Evolutionary conservation across 2,888 invertebrate genomes (phyloP).

Genomic region (Litoditis marina): DNA sequence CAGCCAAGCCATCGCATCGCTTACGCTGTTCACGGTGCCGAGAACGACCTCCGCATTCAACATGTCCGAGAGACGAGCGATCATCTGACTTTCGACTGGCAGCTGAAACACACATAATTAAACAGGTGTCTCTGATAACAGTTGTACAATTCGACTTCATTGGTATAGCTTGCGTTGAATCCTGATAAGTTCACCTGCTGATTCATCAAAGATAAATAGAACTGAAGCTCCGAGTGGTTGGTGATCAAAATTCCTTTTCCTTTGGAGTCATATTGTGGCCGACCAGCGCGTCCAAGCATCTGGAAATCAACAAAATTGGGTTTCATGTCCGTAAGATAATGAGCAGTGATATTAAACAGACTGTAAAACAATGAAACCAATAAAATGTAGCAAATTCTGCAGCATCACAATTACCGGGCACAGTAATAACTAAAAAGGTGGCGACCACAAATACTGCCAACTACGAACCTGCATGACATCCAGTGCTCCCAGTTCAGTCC

Average conservation of each 20-base stretch:
- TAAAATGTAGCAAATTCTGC: background rate
- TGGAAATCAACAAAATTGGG: conserved; percentile 49
- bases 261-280: conserved; percentile 96
- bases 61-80: conserved; percentile 89
- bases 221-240: conserved; percentile 96
- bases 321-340: background rate
- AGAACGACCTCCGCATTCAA: conserved; percentile 95
- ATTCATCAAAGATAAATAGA: conserved; percentile 92
- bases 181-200: conserved; percentile 75
- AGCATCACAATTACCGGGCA: background rate
- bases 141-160: too few relatives aligned
- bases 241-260: conserved; percentile 94
- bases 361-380: background rate
- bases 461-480: conserved; percentile 80
- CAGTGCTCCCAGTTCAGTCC: conserved; percentile 93
- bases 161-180: too few relatives aligned
- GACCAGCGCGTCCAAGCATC: conserved; percentile 95
- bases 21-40: conserved; percentile 84
- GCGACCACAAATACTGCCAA: conserved; percentile 2
- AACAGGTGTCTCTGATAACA: background rate
- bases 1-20: conserved; percentile 87
- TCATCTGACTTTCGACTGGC: conserved; percentile 93
- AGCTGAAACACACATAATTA: conserved; percentile 64
- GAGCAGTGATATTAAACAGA: background rate
- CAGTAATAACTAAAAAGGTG: background rate